Percentiles rank a stretch among this genome's conserved stretches.
These are phyloP conservation scores for Calosoma granatense DNA, from an alignment of 1,140 invertebrate species.

Conservation along the genomic window DNA sequence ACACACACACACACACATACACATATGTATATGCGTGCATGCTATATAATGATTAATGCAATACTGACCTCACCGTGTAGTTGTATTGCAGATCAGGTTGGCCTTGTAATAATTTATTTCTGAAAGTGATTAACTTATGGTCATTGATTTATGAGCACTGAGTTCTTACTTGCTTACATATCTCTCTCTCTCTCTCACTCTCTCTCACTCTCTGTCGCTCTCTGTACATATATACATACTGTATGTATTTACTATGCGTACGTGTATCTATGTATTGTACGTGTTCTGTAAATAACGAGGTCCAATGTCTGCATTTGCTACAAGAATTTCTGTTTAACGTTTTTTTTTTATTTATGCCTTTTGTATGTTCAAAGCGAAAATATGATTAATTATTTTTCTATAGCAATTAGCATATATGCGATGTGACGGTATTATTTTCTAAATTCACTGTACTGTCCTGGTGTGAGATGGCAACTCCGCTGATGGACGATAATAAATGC, in stretches of 20 bases:
- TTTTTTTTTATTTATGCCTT: background rate
- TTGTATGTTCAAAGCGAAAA: no score
- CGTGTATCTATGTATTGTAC: background rate
- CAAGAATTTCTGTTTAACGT: background rate
- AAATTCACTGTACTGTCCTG: no score
- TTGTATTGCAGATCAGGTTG: constrained; percentile 8
- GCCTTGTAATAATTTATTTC: constrained; percentile 9
- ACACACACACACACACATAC: no score
- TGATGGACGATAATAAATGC: no score
- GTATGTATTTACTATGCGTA: background rate
- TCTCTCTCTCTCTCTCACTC: no score
- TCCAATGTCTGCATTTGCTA: constrained; percentile 4
- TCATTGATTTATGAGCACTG: constrained; percentile 6
- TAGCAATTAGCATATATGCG: no score
- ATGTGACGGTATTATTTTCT: no score
- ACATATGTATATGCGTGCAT: background rate
- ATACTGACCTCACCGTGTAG: constrained; percentile 5
- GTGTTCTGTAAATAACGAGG: background rate
- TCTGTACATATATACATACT: background rate
- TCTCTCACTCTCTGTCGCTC: no score
- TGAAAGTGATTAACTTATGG: constrained; percentile 9
- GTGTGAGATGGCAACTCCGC: no score
- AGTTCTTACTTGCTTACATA: background rate
- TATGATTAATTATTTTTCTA: no score
- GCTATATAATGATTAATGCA: background rate